Percentiles rank a stretch among this genome's conserved stretches.
These are phyloP conservation scores for Cassiopea andromeda DNA, from an alignment of 30 jellyfish, hydroid and myxozoan species.

Conservation along the genomic window DNA sequence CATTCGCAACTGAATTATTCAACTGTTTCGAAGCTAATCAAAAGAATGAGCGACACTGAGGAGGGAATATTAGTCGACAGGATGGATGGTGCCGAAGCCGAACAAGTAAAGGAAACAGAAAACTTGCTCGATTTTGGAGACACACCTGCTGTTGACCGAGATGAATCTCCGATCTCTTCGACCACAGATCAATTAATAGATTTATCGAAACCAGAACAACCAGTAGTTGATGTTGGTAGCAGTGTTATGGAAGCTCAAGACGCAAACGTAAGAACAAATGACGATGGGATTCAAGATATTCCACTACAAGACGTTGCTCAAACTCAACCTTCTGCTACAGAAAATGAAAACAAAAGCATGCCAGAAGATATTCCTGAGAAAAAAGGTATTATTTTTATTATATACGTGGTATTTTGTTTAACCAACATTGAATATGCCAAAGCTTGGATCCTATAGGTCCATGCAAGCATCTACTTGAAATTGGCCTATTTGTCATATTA, in stretches of 20 bases:
- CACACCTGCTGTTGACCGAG: slow-evolving; percentile 50
- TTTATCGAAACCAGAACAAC: slow-evolving; percentile 48
- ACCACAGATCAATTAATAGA: slow-evolving; percentile 72
- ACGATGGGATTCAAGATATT: slow-evolving; percentile 25
- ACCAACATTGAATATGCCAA: neutral
- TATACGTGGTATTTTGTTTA: neutral
- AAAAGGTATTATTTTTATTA: neutral
- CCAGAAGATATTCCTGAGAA: neutral
- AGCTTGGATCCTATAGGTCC: too few species aligned
- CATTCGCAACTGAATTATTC: neutral
- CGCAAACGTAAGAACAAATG: neutral
- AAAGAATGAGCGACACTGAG: slow-evolving; percentile 66
- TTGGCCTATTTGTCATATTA: too few species aligned
- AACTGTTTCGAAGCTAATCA: neutral
- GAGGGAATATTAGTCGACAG: slow-evolving; percentile 62
- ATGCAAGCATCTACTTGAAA: too few species aligned
- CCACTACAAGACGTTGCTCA: neutral
- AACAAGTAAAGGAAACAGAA: slow-evolving; percentile 40
- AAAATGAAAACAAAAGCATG: neutral
- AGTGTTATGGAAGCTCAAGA: neutral
- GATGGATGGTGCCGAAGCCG: slow-evolving; percentile 68
- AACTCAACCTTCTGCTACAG: neutral
- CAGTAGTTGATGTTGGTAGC: slow-evolving; percentile 3
- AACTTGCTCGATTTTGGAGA: slow-evolving; percentile 47
- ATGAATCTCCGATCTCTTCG: slow-evolving; percentile 66